phyloP scores from a whole-genome alignment of 2,113 vertebrate species.

The Colius striatus region DNA sequence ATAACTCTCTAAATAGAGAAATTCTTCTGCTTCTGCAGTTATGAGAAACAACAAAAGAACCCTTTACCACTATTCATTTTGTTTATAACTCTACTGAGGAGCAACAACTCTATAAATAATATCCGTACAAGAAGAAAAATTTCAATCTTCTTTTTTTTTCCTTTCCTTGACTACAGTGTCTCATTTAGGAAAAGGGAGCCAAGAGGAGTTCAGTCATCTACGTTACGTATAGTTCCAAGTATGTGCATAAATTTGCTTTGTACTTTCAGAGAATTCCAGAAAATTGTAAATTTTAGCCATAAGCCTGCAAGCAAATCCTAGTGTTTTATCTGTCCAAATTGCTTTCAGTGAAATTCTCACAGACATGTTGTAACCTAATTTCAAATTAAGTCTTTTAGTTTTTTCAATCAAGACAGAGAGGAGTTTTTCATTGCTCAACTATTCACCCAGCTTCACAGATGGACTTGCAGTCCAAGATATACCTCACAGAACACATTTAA shows the following conservation, averaged over 20 bases:
- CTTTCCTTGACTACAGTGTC: neutral
- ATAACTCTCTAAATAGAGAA: neutral
- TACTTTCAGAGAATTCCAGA: neutral
- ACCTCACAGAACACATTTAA: neutral
- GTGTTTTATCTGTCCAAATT: neutral
- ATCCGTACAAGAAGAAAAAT: neutral
- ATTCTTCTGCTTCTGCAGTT: slow-evolving; percentile 22
- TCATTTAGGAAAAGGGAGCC: neutral
- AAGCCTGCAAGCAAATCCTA: neutral
- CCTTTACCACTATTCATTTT: neutral
- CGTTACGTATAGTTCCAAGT: neutral
- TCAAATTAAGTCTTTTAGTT: neutral
- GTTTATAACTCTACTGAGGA: slow-evolving; percentile 22
- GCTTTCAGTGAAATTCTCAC: neutral
- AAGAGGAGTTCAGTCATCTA: neutral
- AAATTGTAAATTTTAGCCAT: neutral
- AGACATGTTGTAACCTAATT: slow-evolving; percentile 9
- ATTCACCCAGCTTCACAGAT: neutral
- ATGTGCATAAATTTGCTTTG: neutral
- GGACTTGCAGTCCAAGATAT: neutral
- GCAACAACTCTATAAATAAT: slow-evolving; percentile 22
- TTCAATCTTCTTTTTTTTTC: neutral
- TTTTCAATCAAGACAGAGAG: neutral
- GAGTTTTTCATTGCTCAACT: neutral
- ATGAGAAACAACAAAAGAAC: slow-evolving; percentile 1